Base-by-base conservation (phyloP, 2,888 invertebrate genomes). In the Entomobrya multifasciata region DNA sequence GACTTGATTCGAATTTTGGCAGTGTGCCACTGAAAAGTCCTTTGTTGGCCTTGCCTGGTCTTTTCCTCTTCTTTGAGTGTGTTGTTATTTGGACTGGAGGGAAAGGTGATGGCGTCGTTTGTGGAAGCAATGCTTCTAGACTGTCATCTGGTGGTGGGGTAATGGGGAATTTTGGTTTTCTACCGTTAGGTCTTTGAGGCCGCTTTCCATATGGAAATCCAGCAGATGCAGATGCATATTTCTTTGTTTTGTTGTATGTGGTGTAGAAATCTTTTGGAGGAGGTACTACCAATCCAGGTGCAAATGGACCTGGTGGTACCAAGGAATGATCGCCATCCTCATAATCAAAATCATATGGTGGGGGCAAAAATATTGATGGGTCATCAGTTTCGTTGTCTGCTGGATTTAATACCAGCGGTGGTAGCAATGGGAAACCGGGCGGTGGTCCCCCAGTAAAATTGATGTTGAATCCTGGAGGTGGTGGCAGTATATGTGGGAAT, bases 361-460 rank as follows among this genome's bases (percentile, higher is more conserved):
- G 97, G 92, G 97, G 97, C 94, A 97, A 97, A 92, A 97, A 97
- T 81, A 97, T 95, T 91, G 97, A 96, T 92, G 97, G 97, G 94
- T 97, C 97, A 93, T 97, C 96, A 88, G 95, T 94, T 91, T 94
- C 94, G 93, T 95, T 96, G 89, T 93, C 93, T 27, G 93, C 93
- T 13, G 94, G 90, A 80, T 90, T 90, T 22, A 91, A 78, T 13
- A 89, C 90, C 10, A 90, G 30, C 0, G 91, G 91, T 92, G 94
- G 93, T 20, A 91, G 90, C 76, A 92, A 90, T 10, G 91, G 92
- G 65, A 90, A 91, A 47, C 91, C 91, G 87, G 90, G 92, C 92
- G 93, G 92, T 91, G 91, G 91, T 91, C 91, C 91, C 92, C 92
- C 88, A 62, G 67, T 85, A 25, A 86, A 74, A 62, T 86, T 86